These are phyloP conservation scores for Rhizomys pruinosus DNA, from an alignment of 2,113 vertebrate genomes.

Conservation along the genomic window DNA sequence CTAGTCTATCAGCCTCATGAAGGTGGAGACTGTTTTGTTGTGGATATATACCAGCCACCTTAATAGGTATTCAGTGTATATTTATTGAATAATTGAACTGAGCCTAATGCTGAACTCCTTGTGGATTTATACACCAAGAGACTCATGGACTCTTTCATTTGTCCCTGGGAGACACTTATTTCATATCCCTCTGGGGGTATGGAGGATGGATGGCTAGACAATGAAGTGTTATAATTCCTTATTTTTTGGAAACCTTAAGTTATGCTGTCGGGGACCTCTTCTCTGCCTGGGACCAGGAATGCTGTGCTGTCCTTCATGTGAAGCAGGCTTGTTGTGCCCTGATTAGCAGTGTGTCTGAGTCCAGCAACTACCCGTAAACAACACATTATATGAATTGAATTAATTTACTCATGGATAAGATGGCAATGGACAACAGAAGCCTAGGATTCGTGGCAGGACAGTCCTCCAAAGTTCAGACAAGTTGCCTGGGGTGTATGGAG, in stretches of 20 bases:
- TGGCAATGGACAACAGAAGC: not conserved
- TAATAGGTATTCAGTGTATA: conserved; percentile 15
- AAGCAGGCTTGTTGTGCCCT: not conserved
- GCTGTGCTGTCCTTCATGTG: not conserved
- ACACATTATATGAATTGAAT: not conserved
- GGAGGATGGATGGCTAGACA: too few relatives aligned
- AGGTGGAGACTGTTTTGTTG: conserved; percentile 6
- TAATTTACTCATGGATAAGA: not conserved
- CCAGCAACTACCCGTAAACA: too few relatives aligned
- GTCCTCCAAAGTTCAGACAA: not conserved
- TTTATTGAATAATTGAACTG: conserved; percentile 24
- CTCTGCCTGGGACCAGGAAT: not conserved
- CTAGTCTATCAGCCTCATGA: not conserved
- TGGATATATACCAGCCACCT: not conserved
- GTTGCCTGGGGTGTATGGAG: too few relatives aligned
- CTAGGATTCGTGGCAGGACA: not conserved
- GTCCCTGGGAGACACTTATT: not conserved
- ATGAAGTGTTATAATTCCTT: too few relatives aligned
- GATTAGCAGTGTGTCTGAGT: not conserved
- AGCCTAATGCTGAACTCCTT: not conserved
- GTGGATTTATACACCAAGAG: not conserved
- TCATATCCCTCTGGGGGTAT: not conserved
- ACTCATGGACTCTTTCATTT: not conserved
- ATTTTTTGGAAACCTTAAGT: too few relatives aligned
- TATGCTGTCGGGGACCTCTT: not conserved